Conservation (phyloP, 2,888 invertebrate genomes). For the Thecophora atra region DNA sequence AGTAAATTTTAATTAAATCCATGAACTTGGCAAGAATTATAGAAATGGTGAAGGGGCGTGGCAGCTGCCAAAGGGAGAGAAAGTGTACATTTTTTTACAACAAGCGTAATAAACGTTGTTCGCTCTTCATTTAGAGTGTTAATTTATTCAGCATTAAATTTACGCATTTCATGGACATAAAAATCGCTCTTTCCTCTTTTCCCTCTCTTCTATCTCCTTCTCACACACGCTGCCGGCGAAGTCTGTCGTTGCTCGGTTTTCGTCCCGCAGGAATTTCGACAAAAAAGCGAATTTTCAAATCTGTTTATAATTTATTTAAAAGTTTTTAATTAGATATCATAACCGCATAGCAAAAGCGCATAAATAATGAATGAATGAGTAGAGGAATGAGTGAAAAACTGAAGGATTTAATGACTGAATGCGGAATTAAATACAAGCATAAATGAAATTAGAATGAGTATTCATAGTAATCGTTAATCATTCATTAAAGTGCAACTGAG, state of each 20-base stretch:
- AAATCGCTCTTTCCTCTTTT: background rate
- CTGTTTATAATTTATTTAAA: constrained; percentile 36
- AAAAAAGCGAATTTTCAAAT: constrained; percentile 22
- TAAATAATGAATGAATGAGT: constrained; percentile 21
- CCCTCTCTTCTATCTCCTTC: background rate
- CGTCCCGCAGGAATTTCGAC: constrained; percentile 25
- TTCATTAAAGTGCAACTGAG: no score
- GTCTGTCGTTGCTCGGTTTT: background rate
- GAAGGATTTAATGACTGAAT: background rate
- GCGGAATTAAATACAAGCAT: no score
- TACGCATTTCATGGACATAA: background rate
- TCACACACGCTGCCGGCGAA: background rate
- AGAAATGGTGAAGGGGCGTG: background rate
- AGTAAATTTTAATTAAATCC: background rate
- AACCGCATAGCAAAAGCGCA: constrained; percentile 10
- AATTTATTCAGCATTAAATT: background rate
- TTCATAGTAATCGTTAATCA: no score
- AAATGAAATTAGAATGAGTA: no score
- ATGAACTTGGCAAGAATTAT: background rate
- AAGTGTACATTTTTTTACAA: background rate
- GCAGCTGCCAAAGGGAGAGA: background rate
- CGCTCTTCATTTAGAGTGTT: constrained; percentile 1
- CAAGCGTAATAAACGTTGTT: constrained; percentile 1
- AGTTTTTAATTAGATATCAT: constrained; percentile 33
- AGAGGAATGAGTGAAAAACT: background rate